Base-by-base conservation (phyloP, 1,140 invertebrate genomes). In the Leptinotarsa lineolata region DNA sequence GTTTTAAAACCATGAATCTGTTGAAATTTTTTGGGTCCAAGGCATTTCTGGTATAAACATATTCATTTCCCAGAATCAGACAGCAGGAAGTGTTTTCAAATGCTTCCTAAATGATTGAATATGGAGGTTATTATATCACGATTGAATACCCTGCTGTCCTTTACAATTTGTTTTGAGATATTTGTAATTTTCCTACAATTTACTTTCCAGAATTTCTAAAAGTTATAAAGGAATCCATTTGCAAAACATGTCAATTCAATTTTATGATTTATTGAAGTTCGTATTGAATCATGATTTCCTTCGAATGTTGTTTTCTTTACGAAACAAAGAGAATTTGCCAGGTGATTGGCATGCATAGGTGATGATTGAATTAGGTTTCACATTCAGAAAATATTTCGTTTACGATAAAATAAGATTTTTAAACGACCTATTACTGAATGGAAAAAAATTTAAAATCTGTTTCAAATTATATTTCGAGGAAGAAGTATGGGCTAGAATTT, bases 141-240 rank as follows among this genome's bases (percentile, higher is more conserved):
- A 21, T 12, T 64, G 12, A 22, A 64, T 64, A 22, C n/a, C 22
- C n/a, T 20, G 61, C 61, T 64, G 22, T 64, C 22, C 61, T 21
- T 64, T 64, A 8, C 61, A 64, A 22, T 64, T 64, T 0, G 11
- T 30, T 20, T 21, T 64, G 61, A 64, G 22, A 64, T 64, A 64
- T 64, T 22, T 21, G 61, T 64, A 64, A 64, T 64, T 64, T 22
- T 3, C 21, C 20, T 20, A 15, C 22, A 24, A 64, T 64, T 30
- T 30, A 30, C 22, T 1, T 64, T 20, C 12, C 1, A 30, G 61
- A 21, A 64, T 64, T 64, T 64, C n/a, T 20, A 4, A 64, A 64
- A 64, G 13, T n/a, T n/a, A 54, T n/a, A 1, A 12, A 11, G 1
- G 2, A 54, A 54, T 16, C 13, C 46, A 4, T 16, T 54, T 12